Base-by-base conservation (phyloP, 2,888 invertebrate genomes). In the Leptopilina myrica region DNA sequence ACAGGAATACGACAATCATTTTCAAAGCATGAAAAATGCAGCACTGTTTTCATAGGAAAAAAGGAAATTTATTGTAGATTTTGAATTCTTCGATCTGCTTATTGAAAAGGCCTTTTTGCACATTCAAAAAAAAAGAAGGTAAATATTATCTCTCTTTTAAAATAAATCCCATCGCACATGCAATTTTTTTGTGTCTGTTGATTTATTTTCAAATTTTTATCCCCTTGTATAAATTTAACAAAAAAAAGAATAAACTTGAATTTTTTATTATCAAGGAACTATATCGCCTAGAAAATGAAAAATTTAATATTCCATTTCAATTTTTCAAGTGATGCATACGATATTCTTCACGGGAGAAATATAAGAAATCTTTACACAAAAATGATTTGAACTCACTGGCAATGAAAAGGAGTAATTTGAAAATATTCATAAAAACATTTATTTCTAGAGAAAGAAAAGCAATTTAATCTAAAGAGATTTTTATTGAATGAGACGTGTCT, bases 281-380 rank as follows among this genome's bases (percentile, higher is more conserved):
- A 69, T 49, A 69, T 62, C 62, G 62, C 26, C 69, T 11, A 7
- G 46, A 53, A 20, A 20, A 26, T 69, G 49, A 8, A 66, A 20
- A 26, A 69, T 69, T 69, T 53, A 69, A 69, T 69, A 69, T 69
- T 69, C 69, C 26, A 69, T 69, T 49, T 69, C 69, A 26, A 69
- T 53, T 69, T 69, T 53, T 69, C 49, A 69, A 67, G 69, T 49
- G 49, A 49, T 26, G 49, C 20, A 33, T 33, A 15, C 20, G 26
- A 69, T 49, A 69, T 49, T 69, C 12, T 26, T 14, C 49, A 49
- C 2, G 4, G 49, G 49, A 2, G 15, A 12, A 26, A 20, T 20
- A 20, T 20, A 53, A 26, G 14, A 69, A 49, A 49, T 69, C 49
- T 69, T 11, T 49, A 49, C 20, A 20, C 26, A 69, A 20, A 69